These are phyloP conservation scores for Trichechus manatus DNA, from an alignment of 2,113 vertebrate species.

Conservation along the genomic window DNA sequence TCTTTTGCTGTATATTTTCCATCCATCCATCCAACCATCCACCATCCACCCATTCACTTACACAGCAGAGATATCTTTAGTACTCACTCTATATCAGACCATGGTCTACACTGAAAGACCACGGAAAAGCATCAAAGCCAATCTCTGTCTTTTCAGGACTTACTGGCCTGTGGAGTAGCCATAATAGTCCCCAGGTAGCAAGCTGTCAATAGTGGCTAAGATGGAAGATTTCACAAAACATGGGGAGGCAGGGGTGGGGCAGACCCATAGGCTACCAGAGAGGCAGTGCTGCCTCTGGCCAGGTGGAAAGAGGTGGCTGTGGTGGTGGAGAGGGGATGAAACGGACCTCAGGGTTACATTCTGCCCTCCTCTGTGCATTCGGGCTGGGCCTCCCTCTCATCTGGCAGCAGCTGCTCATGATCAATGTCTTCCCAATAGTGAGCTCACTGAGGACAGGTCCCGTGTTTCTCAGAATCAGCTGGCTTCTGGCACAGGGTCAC, in stretches of 20 bases:
- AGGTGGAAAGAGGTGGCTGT: not conserved
- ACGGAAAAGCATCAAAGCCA: accelerated
- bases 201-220: too few relatives aligned
- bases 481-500: not conserved
- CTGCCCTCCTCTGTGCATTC: not conserved
- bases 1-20: too few relatives aligned
- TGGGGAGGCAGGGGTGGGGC: accelerated
- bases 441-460: not conserved
- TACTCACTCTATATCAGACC: accelerated
- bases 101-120: accelerated
- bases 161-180: not conserved
- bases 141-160: accelerated
- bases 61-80: accelerated
- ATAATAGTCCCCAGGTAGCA: accelerated
- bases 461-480: not conserved
- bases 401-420: not conserved
- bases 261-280: accelerated
- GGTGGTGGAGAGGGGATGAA: not conserved
- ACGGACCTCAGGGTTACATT: not conserved
- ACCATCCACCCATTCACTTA: too few relatives aligned
- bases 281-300: accelerated
- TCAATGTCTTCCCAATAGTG: accelerated
- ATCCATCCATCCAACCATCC: not conserved
- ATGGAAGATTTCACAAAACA: too few relatives aligned
- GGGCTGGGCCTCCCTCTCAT: accelerated